phyloP scores from a whole-genome alignment of 2,797 vertebrate genomes.

The Pitangus sulphuratus region DNA sequence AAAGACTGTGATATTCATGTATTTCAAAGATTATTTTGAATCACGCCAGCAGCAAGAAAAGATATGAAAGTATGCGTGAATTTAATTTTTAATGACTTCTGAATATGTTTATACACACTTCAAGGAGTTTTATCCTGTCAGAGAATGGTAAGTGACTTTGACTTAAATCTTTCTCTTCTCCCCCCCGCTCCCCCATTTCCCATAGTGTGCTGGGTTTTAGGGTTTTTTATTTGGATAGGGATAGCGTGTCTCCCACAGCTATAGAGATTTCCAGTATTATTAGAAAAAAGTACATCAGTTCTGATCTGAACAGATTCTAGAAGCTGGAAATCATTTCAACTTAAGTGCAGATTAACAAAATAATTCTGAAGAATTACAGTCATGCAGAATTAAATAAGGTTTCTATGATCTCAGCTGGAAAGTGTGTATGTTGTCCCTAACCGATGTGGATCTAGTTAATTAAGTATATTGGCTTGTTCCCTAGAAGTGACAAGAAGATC shows the following conservation, averaged over 20 bases:
- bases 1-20: background rate
- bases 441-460: background rate
- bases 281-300: background rate
- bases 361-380: background rate
- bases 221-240: background rate
- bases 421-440: background rate
- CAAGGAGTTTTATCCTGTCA: background rate
- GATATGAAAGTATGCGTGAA: background rate
- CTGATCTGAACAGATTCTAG: background rate
- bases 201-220: background rate
- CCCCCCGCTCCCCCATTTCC: fast-evolving
- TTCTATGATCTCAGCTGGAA: background rate
- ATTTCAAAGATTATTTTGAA: conserved; percentile 1
- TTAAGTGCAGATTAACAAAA: background rate
- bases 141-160: background rate
- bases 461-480: background rate
- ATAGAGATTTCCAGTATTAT: background rate
- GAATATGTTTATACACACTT: background rate
- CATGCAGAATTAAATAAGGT: background rate
- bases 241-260: background rate
- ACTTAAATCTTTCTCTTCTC: background rate
- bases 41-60: background rate
- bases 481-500: background rate
- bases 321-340: background rate
- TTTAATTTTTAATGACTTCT: background rate